Conservation (phyloP, 2,113 vertebrate genomes). For the Macquaria ambigua region DNA sequence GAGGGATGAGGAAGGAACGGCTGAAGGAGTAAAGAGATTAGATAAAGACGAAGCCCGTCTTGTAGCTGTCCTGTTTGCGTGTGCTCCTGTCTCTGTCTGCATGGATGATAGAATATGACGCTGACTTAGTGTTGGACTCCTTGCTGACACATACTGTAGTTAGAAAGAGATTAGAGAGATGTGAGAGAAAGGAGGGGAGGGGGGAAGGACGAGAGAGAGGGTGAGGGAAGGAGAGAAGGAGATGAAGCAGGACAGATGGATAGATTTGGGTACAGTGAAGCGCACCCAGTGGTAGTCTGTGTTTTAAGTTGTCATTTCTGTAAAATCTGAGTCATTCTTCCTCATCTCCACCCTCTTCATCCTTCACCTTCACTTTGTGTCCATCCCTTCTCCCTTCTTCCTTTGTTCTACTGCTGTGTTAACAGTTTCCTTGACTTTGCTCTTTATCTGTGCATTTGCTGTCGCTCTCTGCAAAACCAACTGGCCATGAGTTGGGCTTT, state of each 20-base stretch:
- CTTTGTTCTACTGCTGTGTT: slow-evolving; percentile 24
- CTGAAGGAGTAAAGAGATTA: slow-evolving; percentile 54
- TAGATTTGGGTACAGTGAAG: slow-evolving; percentile 37
- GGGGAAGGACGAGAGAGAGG: background rate
- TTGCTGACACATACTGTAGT: slow-evolving; percentile 63
- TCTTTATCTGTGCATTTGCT: slow-evolving; percentile 18
- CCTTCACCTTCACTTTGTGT: slow-evolving; percentile 6
- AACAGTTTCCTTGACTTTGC: slow-evolving; percentile 8
- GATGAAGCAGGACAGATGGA: slow-evolving; percentile 54
- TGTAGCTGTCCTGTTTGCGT: slow-evolving; percentile 73
- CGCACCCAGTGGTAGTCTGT: slow-evolving; percentile 5
- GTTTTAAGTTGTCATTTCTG: slow-evolving; percentile 39
- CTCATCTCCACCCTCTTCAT: slow-evolving; percentile 11
- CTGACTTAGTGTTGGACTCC: slow-evolving; percentile 75
- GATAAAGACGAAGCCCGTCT: slow-evolving; percentile 63
- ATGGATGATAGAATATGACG: slow-evolving; percentile 72
- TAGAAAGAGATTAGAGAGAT: slow-evolving; percentile 66
- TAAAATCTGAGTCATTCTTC: slow-evolving; percentile 18
- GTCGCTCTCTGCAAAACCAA: slow-evolving; percentile 23
- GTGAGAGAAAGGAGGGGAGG: slow-evolving; percentile 16
- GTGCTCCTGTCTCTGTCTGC: slow-evolving; percentile 64
- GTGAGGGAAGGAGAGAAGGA: background rate
- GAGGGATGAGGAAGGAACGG: slow-evolving; percentile 38
- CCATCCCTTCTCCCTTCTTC: slow-evolving; percentile 9
- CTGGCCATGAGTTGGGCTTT: slow-evolving; percentile 17